Percentiles rank a stretch among this genome's conserved stretches.
phyloP scores from a whole-genome alignment of 1,140 invertebrate genomes.

The Ectropis grisescens region DNA sequence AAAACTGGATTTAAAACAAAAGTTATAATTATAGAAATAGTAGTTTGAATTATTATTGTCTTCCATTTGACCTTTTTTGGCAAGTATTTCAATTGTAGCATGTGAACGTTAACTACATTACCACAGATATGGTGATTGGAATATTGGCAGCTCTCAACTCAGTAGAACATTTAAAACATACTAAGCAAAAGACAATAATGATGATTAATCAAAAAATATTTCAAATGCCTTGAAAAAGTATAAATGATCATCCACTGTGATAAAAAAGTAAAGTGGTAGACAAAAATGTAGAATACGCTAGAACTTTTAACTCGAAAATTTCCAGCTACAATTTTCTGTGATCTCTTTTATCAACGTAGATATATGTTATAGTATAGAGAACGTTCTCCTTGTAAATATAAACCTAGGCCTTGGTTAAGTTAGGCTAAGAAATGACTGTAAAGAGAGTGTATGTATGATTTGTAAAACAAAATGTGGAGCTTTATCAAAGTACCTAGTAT shows the following conservation, averaged over 20 bases:
- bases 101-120: conserved; percentile 23
- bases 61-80: conserved; percentile 61
- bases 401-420: conserved; percentile 29
- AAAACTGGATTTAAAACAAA: conserved; percentile 14
- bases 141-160: conserved; percentile 13
- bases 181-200: conserved; percentile 46
- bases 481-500: conserved; percentile 68
- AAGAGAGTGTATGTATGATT: conserved; percentile 66
- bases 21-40: conserved; percentile 11
- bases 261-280: conserved; percentile 64
- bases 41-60: conserved; percentile 30
- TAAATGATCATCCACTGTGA: conserved; percentile 60
- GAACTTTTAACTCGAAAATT: conserved; percentile 63
- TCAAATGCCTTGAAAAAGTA: conserved; percentile 61
- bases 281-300: conserved; percentile 48
- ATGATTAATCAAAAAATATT: conserved; percentile 22
- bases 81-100: conserved; percentile 58
- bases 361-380: conserved; percentile 55
- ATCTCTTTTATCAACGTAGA: conserved; percentile 70
- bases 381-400: conserved; percentile 59
- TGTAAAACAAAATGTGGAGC: conserved; percentile 69
- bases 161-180: conserved; percentile 3
- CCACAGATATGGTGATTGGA: conserved; percentile 5
- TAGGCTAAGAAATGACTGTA: conserved; percentile 50
- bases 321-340: conserved; percentile 73